These are phyloP conservation scores for Pyrrhosoma nymphula DNA, from an alignment of 2,888 invertebrate genomes.

Conservation along the genomic window DNA sequence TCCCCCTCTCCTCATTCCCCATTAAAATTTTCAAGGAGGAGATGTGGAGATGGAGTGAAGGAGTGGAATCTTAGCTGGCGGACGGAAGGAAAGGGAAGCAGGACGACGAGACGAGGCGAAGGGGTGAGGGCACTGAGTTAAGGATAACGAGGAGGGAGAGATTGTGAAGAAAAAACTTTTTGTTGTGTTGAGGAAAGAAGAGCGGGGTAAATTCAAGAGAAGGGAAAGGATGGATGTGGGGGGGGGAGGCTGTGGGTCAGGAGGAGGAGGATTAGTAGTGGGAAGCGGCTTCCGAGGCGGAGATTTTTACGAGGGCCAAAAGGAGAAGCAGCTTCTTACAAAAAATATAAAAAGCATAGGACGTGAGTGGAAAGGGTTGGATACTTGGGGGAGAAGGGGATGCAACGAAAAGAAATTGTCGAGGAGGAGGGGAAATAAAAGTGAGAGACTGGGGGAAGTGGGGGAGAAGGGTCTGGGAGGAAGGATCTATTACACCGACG, in stretches of 20 bases:
- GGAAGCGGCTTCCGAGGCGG: conserved; percentile 7
- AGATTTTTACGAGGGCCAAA: conserved; percentile 47
- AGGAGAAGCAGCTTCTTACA: conserved; percentile 15
- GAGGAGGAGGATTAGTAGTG: neutral
- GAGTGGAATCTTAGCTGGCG: neutral
- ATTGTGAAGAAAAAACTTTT: neutral
- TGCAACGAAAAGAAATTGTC: neutral
- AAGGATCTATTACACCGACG: too few relatives aligned
- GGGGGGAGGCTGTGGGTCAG: neutral
- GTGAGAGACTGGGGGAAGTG: neutral
- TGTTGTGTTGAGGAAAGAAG: neutral
- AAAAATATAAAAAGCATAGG: neutral
- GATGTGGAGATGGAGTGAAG: neutral
- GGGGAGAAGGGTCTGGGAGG: neutral
- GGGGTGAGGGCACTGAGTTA: too few relatives aligned
- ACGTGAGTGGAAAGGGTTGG: neutral
- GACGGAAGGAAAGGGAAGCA: neutral
- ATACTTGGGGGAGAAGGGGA: neutral
- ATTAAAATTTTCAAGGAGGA: neutral
- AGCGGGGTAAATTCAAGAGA: neutral
- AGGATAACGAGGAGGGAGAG: neutral
- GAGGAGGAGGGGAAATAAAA: neutral
- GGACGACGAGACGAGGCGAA: neutral
- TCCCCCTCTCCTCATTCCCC: neutral
- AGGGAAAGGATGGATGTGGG: neutral